A percentile compares a stretch with the other conserved stretches of the same genome.
These are phyloP conservation scores for Holothuria scabra DNA, from an alignment of 53 echinoderm and acorn worm species.

Conservation along the genomic window DNA sequence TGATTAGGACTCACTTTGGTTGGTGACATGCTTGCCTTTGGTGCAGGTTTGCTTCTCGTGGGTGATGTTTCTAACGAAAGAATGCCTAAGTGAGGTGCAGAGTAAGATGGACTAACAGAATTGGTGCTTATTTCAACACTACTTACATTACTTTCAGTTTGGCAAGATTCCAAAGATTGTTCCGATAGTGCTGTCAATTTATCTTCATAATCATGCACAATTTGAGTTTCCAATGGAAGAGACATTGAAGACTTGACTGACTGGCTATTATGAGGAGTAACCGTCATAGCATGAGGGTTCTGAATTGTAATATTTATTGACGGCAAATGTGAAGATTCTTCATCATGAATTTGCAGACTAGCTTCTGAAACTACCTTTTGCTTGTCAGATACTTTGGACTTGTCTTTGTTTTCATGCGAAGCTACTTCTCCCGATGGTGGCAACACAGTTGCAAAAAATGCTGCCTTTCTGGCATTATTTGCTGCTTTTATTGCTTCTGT, in stretches of 20 bases:
- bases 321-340: conserved; percentile 53
- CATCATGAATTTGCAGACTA: conserved; percentile 56
- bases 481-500: conserved; percentile 82
- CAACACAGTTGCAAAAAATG: conserved; percentile 70
- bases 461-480: conserved; percentile 64
- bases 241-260: conserved; percentile 10
- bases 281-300: conserved; percentile 58
- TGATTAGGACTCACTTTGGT: conserved; percentile 52
- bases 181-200: conserved; percentile 30
- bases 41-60: conserved; percentile 49
- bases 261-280: not conserved
- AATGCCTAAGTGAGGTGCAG: conserved; percentile 62
- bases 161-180: not conserved
- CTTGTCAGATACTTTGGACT: not conserved
- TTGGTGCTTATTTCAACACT: conserved; percentile 7
- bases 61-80: conserved; percentile 61
- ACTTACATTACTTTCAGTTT: not conserved
- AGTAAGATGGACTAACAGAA: conserved; percentile 41
- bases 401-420: not conserved
- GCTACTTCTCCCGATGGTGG: conserved; percentile 49
- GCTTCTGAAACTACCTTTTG: conserved; percentile 59
- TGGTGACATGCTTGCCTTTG: conserved; percentile 44
- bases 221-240: conserved; percentile 22
- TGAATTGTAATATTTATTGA: conserved; percentile 76
- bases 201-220: not conserved